Conservation (phyloP, 1,140 invertebrate species). For the Chelonus insularis region DNA sequence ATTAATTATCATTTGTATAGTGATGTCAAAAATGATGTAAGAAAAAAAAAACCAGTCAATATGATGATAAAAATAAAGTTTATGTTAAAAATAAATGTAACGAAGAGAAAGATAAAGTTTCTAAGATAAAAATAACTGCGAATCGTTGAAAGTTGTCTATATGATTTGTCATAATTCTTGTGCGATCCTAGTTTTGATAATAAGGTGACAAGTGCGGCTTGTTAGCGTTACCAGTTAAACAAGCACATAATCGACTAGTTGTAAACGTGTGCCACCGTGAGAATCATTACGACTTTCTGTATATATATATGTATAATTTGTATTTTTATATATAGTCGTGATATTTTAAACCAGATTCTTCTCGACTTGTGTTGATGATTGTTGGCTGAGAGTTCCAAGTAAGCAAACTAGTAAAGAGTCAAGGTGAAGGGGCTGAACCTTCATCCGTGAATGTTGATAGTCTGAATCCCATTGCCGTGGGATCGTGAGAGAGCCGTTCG, state of each 20-base stretch:
- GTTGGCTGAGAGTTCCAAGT: no score
- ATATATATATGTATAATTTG: not conserved
- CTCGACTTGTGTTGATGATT: not conserved
- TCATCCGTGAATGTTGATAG: slow-evolving; percentile 10
- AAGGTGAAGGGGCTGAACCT: slow-evolving; percentile 46
- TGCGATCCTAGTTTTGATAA: slow-evolving; percentile 35
- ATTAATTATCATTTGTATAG: no score
- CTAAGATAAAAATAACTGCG: no score
- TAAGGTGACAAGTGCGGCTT: slow-evolving; percentile 44
- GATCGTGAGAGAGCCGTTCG: not conserved
- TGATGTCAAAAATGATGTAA: no score
- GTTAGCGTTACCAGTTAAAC: slow-evolving; percentile 35
- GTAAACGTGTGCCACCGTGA: not conserved
- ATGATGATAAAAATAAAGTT: no score
- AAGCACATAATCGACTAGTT: slow-evolving; percentile 23
- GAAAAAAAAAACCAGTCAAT: no score
- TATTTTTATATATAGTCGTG: not conserved
- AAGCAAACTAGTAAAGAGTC: slow-evolving; percentile 31
- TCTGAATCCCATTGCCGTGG: slow-evolving; percentile 10
- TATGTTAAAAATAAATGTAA: no score
- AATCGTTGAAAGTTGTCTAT: slow-evolving; percentile 2
- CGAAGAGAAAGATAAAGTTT: no score
- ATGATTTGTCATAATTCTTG: slow-evolving; percentile 41
- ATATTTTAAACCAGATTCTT: not conserved
- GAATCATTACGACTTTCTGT: not conserved